Conservation (phyloP, 2,888 invertebrate genomes). For the Maniola hyperantus region DNA sequence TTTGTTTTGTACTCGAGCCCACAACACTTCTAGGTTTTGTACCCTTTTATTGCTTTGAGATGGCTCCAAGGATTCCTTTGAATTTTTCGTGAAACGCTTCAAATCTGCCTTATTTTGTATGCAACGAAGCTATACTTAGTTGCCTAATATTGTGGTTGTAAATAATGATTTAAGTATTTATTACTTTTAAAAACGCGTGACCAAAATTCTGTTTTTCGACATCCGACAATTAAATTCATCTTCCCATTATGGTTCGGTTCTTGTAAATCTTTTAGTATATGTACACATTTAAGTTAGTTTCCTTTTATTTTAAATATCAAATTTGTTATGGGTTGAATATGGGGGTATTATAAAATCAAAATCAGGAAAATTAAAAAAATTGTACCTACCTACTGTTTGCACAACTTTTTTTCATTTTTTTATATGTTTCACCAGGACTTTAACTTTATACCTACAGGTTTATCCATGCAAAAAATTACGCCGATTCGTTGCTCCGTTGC, state of each 20-base stretch:
- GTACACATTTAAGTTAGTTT: too few relatives aligned
- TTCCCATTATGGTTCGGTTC: neutral
- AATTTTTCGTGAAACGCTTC: conserved; percentile 13
- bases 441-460: too few relatives aligned
- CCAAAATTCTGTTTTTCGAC: neutral
- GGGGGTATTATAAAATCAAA: too few relatives aligned
- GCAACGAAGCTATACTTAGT: conserved; percentile 4
- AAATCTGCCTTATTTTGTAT: neutral
- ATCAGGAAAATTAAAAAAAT: too few relatives aligned
- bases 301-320: too few relatives aligned
- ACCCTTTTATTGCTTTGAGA: conserved; percentile 15
- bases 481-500: too few relatives aligned
- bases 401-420: too few relatives aligned
- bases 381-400: too few relatives aligned
- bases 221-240: neutral
- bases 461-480: too few relatives aligned
- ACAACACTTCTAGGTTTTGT: conserved; percentile 46
- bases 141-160: neutral
- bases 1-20: conserved; percentile 37
- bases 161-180: neutral
- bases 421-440: too few relatives aligned
- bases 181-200: neutral
- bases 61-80: neutral
- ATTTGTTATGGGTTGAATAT: too few relatives aligned
- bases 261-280: neutral